Base-by-base conservation (phyloP, 2,797 vertebrate genomes). In the Macropodus opercularis region DNA sequence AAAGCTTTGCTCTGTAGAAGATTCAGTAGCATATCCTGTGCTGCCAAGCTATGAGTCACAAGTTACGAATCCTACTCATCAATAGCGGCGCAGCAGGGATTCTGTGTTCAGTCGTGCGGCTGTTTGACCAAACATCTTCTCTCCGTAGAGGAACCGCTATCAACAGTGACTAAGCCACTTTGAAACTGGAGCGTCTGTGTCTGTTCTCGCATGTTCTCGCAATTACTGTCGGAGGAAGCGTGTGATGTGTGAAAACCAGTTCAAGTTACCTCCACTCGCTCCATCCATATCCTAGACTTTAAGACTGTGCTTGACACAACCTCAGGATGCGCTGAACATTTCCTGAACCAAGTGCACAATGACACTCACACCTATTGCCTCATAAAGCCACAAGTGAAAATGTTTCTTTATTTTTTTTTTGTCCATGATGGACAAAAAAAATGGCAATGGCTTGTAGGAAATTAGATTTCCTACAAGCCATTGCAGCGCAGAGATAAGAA, bases 241-340 rank as follows among this genome's bases (percentile, higher is more conserved):
- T 56, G 65, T 29, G 24, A 26, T 59, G 42, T 68, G 51, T 39
- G 72, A 63, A 77, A 76, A 72, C 80, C 78, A 89, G 82, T 74
- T 86, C 77, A 71, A 55, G 63, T 63, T 73, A 60, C 59, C 11
- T 1, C 4, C 48, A 39, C 50, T 21, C 52, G 58, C 48, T 46
- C n/a, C 44, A 48, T 34, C 36, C 42, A 32, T 52, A 34, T 58
- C 68, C 52, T 68, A 27, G 72, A 82, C 64, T 77, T 81, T 70
- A 52, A 71, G 48, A 79, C 77, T n/a, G 56, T 63, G 77, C 85
- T 85, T 79, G n/a, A 86, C 65, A 73, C 57, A 42, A 55, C 60
- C 73, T 32, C 51, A 55, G 29, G 59, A 51, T 53, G 49, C 55
- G 48, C 53, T n/a, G n/a, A n/a, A n/a, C n/a, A n/a, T n/a, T n/a